Base-by-base conservation (phyloP, 2,113 vertebrate genomes). In the Asarcornis scutulata region DNA sequence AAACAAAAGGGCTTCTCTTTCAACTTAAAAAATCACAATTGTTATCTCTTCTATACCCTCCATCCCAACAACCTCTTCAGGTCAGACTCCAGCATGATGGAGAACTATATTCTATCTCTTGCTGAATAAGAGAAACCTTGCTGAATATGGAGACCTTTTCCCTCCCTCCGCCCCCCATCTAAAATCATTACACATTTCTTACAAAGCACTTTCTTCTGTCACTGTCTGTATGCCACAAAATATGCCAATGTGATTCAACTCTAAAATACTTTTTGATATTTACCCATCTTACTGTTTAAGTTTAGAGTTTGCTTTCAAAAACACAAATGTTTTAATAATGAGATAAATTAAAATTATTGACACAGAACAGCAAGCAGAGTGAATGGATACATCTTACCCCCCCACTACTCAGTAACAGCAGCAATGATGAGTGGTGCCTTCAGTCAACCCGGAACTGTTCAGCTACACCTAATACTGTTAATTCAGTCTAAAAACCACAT, bases 81-180 rank as follows among this genome's bases (percentile, higher is more conserved):
- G 42, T 81, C 34, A 75, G 44, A 29, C 5, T 62, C 13, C 64
- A 63, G 22, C 8, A 36, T 8, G 13, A 10, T 6, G 52, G 21
- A 42, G 55, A 59, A 59, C 38, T 53, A 59, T 2, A 18, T 13
- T 20, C 7, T 6, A 36, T 21, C 8, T 75, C 18, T 22, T 50
- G 32, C 48, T 63, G 42, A 82, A 83, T 25, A 5, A 66, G 74
- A 71, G 11, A 48, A 21, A 48, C 46, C 46, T 48, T 48, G 17
- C 17, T 88, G 91, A 60, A 80, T 23, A 73, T 3, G 9, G 32
- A 56, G 25, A 38, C 22, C 11, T 74, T 26, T 27, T 15, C 22
- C 36, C 5, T 5, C 9, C 9, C 5, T 2, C 5, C 2, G 11
- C 38, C 21, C 14, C 5, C n/a, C 36, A 31, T 34, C 17, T n/a